phyloP scores from a whole-genome alignment of 2,113 vertebrate species.

The Motacilla alba region DNA sequence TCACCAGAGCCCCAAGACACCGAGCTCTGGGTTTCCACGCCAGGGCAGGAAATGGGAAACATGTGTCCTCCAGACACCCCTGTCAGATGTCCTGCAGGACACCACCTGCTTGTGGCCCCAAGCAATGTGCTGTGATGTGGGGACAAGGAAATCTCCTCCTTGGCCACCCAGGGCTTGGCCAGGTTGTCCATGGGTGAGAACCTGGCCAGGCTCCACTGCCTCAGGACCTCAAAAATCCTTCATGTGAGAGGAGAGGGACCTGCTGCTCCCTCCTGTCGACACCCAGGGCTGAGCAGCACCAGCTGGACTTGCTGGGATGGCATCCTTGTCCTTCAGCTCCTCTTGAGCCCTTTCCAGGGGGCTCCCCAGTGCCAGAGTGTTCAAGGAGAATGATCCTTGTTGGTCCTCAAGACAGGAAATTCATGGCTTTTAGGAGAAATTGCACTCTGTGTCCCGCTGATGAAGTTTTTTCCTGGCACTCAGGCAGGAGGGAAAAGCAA shows the following conservation, averaged over 20 bases:
- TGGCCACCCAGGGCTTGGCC: background rate
- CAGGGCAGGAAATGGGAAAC: background rate
- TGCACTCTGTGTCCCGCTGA: background rate
- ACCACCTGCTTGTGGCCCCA: background rate
- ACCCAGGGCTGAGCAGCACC: background rate
- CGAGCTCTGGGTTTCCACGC: background rate
- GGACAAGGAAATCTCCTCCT: background rate
- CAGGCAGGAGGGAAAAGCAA: background rate
- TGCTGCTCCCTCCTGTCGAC: background rate
- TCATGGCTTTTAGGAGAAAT: background rate
- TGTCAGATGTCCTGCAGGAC: background rate
- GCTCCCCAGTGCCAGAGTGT: background rate
- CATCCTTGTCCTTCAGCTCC: background rate
- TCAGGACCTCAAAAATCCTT: background rate
- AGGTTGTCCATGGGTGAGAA: background rate
- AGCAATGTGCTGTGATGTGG: background rate
- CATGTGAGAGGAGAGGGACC: rapidly evolving
- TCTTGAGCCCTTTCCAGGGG: background rate
- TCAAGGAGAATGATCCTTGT: background rate
- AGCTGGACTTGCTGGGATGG: background rate
- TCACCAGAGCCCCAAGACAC: background rate
- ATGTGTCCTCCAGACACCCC: too few relatives aligned
- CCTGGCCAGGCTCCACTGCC: background rate
- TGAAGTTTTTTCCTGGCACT: background rate
- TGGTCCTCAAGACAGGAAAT: background rate